Evolutionary conservation across 2,888 invertebrate genomes (phyloP).

Genomic region (Sericinus montela): DNA sequence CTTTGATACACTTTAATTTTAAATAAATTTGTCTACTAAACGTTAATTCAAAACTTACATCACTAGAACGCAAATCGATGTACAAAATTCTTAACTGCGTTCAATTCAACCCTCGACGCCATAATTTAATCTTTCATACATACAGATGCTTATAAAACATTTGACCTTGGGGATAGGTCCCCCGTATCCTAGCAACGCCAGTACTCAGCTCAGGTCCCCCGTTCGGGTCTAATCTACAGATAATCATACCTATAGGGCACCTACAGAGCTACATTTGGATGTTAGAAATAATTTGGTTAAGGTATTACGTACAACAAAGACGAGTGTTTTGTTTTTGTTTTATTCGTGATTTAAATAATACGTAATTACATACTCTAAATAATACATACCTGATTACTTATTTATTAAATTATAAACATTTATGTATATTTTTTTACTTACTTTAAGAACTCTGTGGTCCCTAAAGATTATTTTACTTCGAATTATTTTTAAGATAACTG

Average conservation of each 20-base stretch:
- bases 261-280: conserved; percentile 49
- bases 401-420: too few relatives aligned
- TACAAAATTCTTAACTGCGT: conserved; percentile 24
- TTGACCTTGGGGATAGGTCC: conserved; percentile 71
- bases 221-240: conserved; percentile 59
- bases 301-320: not conserved
- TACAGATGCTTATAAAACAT: conserved; percentile 56
- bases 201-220: conserved; percentile 63
- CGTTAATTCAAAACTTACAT: conserved; percentile 12
- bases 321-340: too few relatives aligned
- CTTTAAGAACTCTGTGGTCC: too few relatives aligned
- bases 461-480: too few relatives aligned
- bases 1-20: too few relatives aligned
- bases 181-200: conserved; percentile 72
- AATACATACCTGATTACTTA: too few relatives aligned
- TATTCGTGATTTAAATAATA: too few relatives aligned
- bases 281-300: conserved; percentile 37
- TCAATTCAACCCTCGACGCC: conserved; percentile 42
- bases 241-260: conserved; percentile 67
- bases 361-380: too few relatives aligned
- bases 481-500: too few relatives aligned
- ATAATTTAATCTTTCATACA: conserved; percentile 44
- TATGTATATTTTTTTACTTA: too few relatives aligned
- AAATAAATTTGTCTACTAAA: not conserved
- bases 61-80: conserved; percentile 17